A percentile compares a stretch with the other conserved stretches of the same genome.
phyloP scores from a whole-genome alignment of 2,797 vertebrate genomes.

The Alectoris magna region DNA sequence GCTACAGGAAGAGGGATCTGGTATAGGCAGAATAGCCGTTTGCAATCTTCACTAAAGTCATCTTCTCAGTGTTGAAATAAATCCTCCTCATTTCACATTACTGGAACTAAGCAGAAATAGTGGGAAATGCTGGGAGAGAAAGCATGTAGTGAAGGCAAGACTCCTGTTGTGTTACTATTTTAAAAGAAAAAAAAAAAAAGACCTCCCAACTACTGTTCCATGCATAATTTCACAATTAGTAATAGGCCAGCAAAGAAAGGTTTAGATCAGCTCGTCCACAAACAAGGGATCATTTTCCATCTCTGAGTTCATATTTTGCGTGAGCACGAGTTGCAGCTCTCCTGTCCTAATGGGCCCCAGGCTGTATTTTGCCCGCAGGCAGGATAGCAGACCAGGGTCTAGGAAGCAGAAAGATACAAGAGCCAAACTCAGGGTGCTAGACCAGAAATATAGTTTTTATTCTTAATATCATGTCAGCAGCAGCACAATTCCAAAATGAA shows the following conservation, averaged over 20 bases:
- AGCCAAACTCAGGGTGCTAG: conserved; percentile 62
- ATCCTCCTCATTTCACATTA: background rate
- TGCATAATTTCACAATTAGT: conserved; percentile 30
- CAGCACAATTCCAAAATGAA: conserved; percentile 67
- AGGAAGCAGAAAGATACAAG: background rate
- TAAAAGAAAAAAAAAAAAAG: background rate
- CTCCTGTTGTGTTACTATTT: background rate
- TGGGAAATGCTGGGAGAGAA: conserved; percentile 10
- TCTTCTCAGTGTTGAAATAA: background rate
- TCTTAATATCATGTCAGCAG: conserved; percentile 66
- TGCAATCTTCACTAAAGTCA: background rate
- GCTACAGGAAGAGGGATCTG: background rate
- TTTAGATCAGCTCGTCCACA: background rate
- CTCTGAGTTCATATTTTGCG: background rate
- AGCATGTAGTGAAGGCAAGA: background rate
- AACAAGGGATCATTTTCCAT: conserved; percentile 3
- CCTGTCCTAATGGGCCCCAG: rapidly evolving
- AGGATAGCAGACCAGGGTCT: rapidly evolving
- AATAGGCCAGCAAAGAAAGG: conserved; percentile 46
- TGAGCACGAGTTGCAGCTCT: rapidly evolving
- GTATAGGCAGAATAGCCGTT: background rate
- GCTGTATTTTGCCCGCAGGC: background rate
- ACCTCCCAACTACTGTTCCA: conserved; percentile 37
- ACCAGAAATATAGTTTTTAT: conserved; percentile 73
- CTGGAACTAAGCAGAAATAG: conserved; percentile 3